Base-by-base conservation (phyloP, 2,113 vertebrate genomes). In the Chloroceryle aenea region DNA sequence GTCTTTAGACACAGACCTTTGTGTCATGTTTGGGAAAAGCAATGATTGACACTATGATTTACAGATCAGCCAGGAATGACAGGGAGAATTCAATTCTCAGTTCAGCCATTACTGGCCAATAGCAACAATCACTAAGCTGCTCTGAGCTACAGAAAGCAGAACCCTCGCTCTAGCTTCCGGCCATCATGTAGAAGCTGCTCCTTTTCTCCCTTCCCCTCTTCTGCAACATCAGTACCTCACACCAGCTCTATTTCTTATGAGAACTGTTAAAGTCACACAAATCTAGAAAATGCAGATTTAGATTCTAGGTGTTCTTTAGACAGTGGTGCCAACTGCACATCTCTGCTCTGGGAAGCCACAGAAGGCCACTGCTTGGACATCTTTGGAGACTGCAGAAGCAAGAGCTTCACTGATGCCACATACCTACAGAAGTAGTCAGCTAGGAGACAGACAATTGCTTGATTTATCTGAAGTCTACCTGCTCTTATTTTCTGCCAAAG, bases 21-120 rank as follows among this genome's bases (percentile, higher is more conserved):
- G 50, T 40, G 48, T 25, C 1, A 0, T 23, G 14, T 2, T 47
- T 62, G 34, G 67, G 50, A 80, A 40, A n/a, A 32, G n/a, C 10
- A 52, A 10, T 22, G 32, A 45, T 4, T 23, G 87, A 55, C 48
- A 45, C 22, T 9, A 19, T 3, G 3, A 72, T 48, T 86, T 82
- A 84, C 25, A 58, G 42, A 40, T 58, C 26, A 56, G 36, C 55
- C 1, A 1, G 25, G 30, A 81, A 64, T 14, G 17, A 14, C 12
- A 36, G 25, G 18, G 38, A 87, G 61, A 50, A 86, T 42, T n/a
- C 30, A 82, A 20, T 62, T 87, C 30, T 66, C 52, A 17, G 34
- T 26, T 72, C 52, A 25, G 47, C 59, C 0, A 0, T 13, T n/a
- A 47, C 10, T 32, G 1, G 0, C n/a, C 32, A 64, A 38, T 30